Conservation (phyloP, 2,113 vertebrate species). For the Hippocampus barbouri region DNA sequence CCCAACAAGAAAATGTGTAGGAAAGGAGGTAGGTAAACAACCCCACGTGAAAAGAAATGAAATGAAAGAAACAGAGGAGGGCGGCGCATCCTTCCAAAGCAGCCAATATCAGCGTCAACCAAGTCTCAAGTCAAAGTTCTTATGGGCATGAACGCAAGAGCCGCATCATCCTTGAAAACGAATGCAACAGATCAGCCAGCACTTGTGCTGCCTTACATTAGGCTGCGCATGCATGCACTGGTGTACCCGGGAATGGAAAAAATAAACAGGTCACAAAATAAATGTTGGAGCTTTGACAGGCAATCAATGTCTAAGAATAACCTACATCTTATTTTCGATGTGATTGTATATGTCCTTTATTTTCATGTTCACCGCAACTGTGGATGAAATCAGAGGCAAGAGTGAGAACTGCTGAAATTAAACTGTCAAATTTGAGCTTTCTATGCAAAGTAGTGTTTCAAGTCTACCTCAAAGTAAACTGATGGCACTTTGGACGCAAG, state of each 20-base stretch:
- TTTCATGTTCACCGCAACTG: slow-evolving; percentile 16
- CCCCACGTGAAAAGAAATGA: slow-evolving; percentile 67
- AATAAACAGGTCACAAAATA: slow-evolving; percentile 26
- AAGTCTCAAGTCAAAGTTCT: slow-evolving; percentile 65
- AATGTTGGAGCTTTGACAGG: slow-evolving; percentile 27
- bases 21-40: slow-evolving; percentile 99
- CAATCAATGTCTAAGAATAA: slow-evolving; percentile 21
- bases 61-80: slow-evolving; percentile 64
- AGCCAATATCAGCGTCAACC: slow-evolving; percentile 62
- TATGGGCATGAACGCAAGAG: slow-evolving; percentile 66
- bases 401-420: slow-evolving; percentile 23
- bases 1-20: slow-evolving; percentile 99
- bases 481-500: slow-evolving; percentile 23
- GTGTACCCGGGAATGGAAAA: slow-evolving; percentile 19
- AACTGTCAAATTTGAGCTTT: slow-evolving; percentile 21
- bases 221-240: slow-evolving; percentile 7
- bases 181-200: slow-evolving; percentile 53
- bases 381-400: slow-evolving; percentile 53
- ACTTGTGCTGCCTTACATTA: slow-evolving; percentile 21
- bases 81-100: slow-evolving; percentile 63
- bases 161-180: slow-evolving; percentile 56
- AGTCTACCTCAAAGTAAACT: slow-evolving; percentile 4
- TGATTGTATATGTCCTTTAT: slow-evolving; percentile 13
- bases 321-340: slow-evolving; percentile 5
- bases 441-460: slow-evolving; percentile 20